These are phyloP conservation scores for Coluber constrictor DNA, from an alignment of 2,797 vertebrate species.

Conservation along the genomic window DNA sequence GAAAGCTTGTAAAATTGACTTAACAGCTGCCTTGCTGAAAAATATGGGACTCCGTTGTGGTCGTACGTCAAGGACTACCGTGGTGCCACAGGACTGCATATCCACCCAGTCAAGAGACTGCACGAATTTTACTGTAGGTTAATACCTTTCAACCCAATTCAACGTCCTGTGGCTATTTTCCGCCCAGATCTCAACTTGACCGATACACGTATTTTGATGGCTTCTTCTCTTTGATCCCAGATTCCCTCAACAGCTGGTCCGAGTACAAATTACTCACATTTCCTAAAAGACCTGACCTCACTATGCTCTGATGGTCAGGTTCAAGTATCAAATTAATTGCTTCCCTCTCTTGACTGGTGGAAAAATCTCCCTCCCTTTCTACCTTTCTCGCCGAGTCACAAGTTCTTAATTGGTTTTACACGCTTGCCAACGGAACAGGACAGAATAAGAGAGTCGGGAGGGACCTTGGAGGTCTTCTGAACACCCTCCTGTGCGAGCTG, in stretches of 20 bases:
- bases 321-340: slow-evolving; percentile 21
- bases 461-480: too few relatives aligned
- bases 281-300: neutral
- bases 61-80: too few relatives aligned
- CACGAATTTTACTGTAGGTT: too few relatives aligned
- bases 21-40: too few relatives aligned
- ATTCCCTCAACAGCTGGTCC: fast-evolving
- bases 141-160: too few relatives aligned
- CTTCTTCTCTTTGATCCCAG: neutral
- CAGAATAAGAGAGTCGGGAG: neutral
- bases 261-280: neutral
- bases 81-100: too few relatives aligned
- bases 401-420: slow-evolving; percentile 29
- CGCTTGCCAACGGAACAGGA: neutral
- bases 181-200: neutral
- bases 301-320: neutral
- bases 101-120: too few relatives aligned
- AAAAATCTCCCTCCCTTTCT: slow-evolving; percentile 11
- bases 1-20: too few relatives aligned
- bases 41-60: too few relatives aligned
- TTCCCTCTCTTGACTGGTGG: neutral
- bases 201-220: neutral
- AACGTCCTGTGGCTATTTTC: neutral
- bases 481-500: too few relatives aligned
- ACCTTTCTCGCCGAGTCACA: neutral